Conservation (phyloP, 23 tunicate species). For the Clavelina lepadiformis region DNA sequence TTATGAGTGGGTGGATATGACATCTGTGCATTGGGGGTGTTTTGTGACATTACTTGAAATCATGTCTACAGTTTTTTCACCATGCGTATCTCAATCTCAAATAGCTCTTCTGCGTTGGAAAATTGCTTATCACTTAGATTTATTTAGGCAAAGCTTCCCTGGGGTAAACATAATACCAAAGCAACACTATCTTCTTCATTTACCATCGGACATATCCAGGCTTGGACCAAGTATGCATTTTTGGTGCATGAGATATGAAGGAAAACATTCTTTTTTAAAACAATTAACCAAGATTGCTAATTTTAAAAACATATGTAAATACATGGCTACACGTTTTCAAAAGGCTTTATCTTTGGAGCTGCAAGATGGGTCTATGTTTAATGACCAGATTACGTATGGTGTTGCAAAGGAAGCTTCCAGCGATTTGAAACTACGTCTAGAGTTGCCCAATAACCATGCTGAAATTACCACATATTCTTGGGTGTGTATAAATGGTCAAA, state of each 20-base stretch:
- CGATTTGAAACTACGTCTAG: no score
- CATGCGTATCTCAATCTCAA: not conserved
- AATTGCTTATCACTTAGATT: not conserved
- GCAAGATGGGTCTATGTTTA: slow-evolving; percentile 1
- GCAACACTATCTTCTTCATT: slow-evolving; percentile 4
- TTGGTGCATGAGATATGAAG: slow-evolving; percentile 10
- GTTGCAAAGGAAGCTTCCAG: no score
- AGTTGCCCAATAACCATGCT: not conserved
- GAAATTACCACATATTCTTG: slow-evolving; percentile 3
- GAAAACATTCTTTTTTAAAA: slow-evolving; percentile 8
- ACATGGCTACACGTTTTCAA: not conserved
- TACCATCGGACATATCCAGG: not conserved
- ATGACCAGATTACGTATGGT: not conserved
- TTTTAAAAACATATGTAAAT: slow-evolving; percentile 5
- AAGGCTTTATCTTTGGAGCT: not conserved
- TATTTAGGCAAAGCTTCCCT: not conserved
- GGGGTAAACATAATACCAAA: slow-evolving; percentile 5
- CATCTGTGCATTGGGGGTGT: slow-evolving; percentile 6
- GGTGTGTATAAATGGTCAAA: not conserved
- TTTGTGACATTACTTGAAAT: slow-evolving; percentile 2
- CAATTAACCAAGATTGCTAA: not conserved
- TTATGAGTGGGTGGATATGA: slow-evolving; percentile 1
- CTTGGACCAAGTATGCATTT: not conserved
- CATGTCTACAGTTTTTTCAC: not conserved
- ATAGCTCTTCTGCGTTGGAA: not conserved